A percentile compares a stretch with the other conserved stretches of the same genome.
Conservation (phyloP, 2,888 invertebrate genomes). For the Thysanoteuthis rhombus region DNA sequence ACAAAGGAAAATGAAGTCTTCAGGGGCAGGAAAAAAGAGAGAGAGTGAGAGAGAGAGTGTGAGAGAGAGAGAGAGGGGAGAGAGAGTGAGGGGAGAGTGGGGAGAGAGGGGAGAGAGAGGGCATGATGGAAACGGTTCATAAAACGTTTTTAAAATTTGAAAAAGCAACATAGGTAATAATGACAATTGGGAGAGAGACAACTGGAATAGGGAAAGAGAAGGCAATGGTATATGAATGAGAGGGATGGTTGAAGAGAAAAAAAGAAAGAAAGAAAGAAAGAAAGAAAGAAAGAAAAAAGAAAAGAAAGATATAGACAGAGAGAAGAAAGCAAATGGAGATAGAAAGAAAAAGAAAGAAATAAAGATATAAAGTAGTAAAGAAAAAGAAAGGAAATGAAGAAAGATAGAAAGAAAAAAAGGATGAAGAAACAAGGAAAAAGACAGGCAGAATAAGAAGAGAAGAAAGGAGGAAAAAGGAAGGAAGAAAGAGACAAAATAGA, state of each 20-base stretch:
- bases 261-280: not conserved
- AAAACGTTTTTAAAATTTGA: too few relatives aligned
- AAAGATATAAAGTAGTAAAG: not conserved
- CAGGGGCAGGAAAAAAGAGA: not conserved
- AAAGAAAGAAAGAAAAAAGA: not conserved
- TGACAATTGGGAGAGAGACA: too few relatives aligned
- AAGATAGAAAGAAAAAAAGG: not conserved
- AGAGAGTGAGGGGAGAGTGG: not conserved
- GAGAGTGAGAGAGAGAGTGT: too few relatives aligned
- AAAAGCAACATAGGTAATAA: too few relatives aligned
- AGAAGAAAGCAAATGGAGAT: too few relatives aligned
- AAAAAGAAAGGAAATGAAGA: not conserved
- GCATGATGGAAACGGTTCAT: not conserved
- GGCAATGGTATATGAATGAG: too few relatives aligned
- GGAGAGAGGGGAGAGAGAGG: not conserved
- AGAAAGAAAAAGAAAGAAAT: not conserved
- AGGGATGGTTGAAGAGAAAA: not conserved
- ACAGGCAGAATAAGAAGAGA: not conserved
- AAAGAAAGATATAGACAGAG: not conserved
- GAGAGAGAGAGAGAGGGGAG: not conserved
- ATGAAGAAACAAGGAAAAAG: not conserved
- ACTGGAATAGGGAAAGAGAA: too few relatives aligned
- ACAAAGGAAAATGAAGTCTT: too few relatives aligned
- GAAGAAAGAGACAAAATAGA: not conserved
- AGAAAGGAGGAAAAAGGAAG: not conserved